Base-by-base conservation (phyloP, 1,140 invertebrate species). In the Akabosia matsudoensis region DNA sequence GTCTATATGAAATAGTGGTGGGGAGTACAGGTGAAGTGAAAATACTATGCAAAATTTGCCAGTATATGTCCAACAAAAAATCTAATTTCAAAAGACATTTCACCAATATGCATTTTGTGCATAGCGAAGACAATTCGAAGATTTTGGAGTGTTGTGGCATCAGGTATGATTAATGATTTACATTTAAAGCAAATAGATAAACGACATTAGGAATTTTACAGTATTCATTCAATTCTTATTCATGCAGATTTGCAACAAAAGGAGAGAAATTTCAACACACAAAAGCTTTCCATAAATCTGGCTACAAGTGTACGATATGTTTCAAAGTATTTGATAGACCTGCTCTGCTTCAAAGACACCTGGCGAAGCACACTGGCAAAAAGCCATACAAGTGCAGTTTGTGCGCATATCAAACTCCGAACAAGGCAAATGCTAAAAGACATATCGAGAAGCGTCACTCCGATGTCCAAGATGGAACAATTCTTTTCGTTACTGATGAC, bases 221-320 rank as follows among this genome's bases (percentile, higher is more conserved):
- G 28, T 34, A 73, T 37, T n/a, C 16, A 34, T 34, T 70, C 22
- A 24, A 3, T 74, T 31, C 28, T 61, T 31, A 18, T 31, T 74
- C n/a, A 0, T 33, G 28, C 22, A 76, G 75, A 37, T 76, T 76
- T 61, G 16, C 7, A 7, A 76, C 75, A 3, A 76, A 76, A 45
- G 70, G 70, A 34, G 70, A 76, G 14, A 61, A 72, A 28, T 26
- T 64, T 37, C 75, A 76, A 34, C 75, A 76, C 70, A 76, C 51
- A 26, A 76, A 72, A 56, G 30, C 51, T 24, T 28, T 22, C 3
- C 75, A 76, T 34, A 72, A 72, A 28, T 22, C 10, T 37, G 70
- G 70, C 2, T 72, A 72, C 70, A 72, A 45, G 22, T 72, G 70
- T 22, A 7, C 70, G 10, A 72, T 51, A 3, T 72, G 70, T 22